Evolutionary conservation across 2,888 invertebrate species (phyloP), one percentile per base, ranked within the genome.

Genomic region (Diploptera punctata): DNA sequence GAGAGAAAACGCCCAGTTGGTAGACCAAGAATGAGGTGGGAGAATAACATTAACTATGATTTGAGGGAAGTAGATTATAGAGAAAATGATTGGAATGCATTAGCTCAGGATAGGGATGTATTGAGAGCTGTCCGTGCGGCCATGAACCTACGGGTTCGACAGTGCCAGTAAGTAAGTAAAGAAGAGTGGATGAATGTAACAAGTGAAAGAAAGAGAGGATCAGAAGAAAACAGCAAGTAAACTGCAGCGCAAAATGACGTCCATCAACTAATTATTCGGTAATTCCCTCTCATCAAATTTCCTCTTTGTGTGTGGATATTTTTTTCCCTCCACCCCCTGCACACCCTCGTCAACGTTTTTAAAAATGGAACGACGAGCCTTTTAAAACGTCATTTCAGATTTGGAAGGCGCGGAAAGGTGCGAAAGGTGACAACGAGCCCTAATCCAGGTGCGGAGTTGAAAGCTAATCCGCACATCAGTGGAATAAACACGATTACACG

Each of bases 331-430:
- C 49, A 26, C 57, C 33, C 33, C 57, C 49, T 21, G 13, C 44
- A 21, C 29, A 65, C 65, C 29, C 65, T 47, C 67, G 72, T 72
- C 72, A 72, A 21, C 68, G 67, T 71, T 72, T 73, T 68, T 47
- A 65, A 72, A 74, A 67, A 73, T 71, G 71, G 68, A 67, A 71
- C 70, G 71, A 68, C 71, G 68, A 74, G 68, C 72, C 73, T 75
- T 72, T 72, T 75, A 75, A 74, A 73, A 75, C 74, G 75, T 75
- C 75, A 75, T 73, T 75, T 75, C 73, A 72, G 65, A 74, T 75
- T 75, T 75, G 70, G 73, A 65, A 65, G 65, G 65, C 65, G 47
- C 44, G 47, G 44, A 65, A 65, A 65, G 44, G 43, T 47, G 65
- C 65, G 43, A 65, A 65, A 65, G 65, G 65, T 65, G 65, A 65